Evolutionary conservation across 2,888 invertebrate genomes (phyloP).

Genomic region (Andricus quercusramuli): DNA sequence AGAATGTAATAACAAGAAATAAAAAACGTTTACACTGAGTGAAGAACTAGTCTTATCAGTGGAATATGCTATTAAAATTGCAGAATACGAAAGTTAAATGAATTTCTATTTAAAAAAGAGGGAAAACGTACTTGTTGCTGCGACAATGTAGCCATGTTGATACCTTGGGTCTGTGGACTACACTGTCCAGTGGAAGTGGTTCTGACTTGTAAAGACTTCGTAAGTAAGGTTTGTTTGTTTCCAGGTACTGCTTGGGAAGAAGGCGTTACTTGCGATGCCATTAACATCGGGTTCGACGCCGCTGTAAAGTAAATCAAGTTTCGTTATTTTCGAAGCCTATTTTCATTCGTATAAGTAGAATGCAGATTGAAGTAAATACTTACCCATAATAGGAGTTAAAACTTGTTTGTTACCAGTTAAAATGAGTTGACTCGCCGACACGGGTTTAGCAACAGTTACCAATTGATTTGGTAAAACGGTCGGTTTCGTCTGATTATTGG

Average conservation of each 20-base stretch:
- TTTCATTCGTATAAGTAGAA: background rate
- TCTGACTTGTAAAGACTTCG: conserved; percentile 75
- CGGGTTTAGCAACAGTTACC: conserved; percentile 75
- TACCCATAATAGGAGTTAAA: conserved; percentile 76
- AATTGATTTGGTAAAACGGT: conserved; percentile 75
- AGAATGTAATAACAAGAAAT: no score
- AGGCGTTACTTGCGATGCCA: conserved; percentile 74
- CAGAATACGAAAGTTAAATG: background rate
- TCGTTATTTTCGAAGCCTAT: background rate
- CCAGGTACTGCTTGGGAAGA: conserved; percentile 75
- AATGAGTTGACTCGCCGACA: conserved; percentile 75
- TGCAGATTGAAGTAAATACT: conserved; percentile 48
- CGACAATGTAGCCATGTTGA: conserved; percentile 73
- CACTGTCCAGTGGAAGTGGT: conserved; percentile 72
- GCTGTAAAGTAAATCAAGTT: conserved; percentile 52
- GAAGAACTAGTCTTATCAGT: no score
- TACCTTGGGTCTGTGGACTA: conserved; percentile 73
- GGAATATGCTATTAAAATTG: no score
- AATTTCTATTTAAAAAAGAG: background rate
- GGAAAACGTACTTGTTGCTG: conserved; percentile 71
- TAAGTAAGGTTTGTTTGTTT: conserved; percentile 75
- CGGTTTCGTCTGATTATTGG: conserved; percentile 72
- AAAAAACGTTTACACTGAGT: no score
- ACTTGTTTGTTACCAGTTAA: conserved; percentile 76
- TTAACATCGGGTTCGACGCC: conserved; percentile 75